Percentiles rank a stretch among this genome's conserved stretches.
phyloP scores from a whole-genome alignment of 2,113 vertebrate species.

The Etia nguti region DNA sequence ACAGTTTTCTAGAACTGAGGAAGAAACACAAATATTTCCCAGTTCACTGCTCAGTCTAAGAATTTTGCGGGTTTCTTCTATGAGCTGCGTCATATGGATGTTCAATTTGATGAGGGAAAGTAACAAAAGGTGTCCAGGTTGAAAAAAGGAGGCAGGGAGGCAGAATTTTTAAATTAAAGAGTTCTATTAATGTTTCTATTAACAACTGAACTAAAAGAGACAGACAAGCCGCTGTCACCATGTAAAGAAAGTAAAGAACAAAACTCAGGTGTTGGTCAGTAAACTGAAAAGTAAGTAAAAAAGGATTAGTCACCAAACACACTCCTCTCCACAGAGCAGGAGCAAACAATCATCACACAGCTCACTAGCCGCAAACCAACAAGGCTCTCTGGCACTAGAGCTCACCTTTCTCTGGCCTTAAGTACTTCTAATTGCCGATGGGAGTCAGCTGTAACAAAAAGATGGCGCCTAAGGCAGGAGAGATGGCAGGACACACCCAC shows the following conservation, averaged over 20 bases:
- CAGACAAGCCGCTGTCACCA: not conserved
- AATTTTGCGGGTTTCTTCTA: not conserved
- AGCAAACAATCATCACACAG: not conserved
- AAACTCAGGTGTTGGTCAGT: accelerated
- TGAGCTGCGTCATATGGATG: not conserved
- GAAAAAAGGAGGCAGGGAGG: no score
- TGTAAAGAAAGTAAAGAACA: not conserved
- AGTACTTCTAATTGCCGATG: not conserved
- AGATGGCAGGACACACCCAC: not conserved
- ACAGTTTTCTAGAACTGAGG: not conserved
- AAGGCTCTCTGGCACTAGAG: accelerated
- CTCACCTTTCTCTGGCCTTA: not conserved
- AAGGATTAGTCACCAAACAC: not conserved
- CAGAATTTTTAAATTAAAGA: no score
- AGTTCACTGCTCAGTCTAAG: not conserved
- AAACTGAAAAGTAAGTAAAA: not conserved
- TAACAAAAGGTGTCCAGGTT: no score
- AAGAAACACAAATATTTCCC: not conserved
- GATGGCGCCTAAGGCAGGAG: not conserved
- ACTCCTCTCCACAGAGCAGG: not conserved
- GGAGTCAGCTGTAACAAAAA: not conserved
- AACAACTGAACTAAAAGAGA: not conserved
- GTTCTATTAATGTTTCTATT: not conserved
- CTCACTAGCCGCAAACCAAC: not conserved
- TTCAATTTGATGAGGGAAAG: not conserved